phyloP scores from a whole-genome alignment of 1,140 invertebrate genomes.

The Leptopilina boulardi region DNA sequence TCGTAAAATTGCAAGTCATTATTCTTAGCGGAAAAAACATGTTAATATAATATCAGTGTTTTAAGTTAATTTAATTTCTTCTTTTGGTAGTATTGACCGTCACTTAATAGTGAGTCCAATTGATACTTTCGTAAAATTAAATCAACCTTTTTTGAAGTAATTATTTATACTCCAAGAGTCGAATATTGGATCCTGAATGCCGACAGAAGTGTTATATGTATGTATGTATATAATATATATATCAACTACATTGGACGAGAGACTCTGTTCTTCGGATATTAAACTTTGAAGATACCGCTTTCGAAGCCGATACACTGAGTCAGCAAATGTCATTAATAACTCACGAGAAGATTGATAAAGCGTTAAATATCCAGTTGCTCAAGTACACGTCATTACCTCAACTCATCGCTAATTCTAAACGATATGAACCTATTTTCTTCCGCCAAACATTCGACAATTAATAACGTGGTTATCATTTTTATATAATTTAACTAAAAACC shows the following conservation, averaged over 20 bases:
- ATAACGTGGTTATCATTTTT: neutral
- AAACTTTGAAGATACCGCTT: conserved; percentile 61
- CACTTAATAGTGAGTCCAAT: neutral
- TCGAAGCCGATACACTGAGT: conserved; percentile 50
- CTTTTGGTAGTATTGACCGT: too few species aligned
- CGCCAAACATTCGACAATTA: neutral
- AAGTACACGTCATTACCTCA: conserved; percentile 39
- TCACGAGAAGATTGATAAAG: conserved; percentile 52
- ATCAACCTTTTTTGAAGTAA: neutral
- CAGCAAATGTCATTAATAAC: conserved; percentile 66
- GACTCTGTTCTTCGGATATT: conserved; percentile 60
- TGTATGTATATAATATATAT: too few species aligned
- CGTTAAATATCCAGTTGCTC: conserved; percentile 43
- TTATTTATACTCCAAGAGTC: neutral
- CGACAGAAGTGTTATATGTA: conserved; percentile 6
- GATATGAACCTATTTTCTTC: neutral
- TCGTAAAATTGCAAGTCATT: too few species aligned
- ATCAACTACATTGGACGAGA: conserved; percentile 43
- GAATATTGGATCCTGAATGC: neutral
- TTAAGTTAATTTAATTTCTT: too few species aligned
- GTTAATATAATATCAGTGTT: too few species aligned
- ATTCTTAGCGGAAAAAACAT: too few species aligned
- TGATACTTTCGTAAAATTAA: conserved; percentile 3
- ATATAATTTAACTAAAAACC: neutral
- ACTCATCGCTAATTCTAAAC: conserved; percentile 37